Evolutionary conservation across 2,113 vertebrate genomes (phyloP), one percentile per base, ranked within the genome.

Genomic region (Rhinoderma darwinii): DNA sequence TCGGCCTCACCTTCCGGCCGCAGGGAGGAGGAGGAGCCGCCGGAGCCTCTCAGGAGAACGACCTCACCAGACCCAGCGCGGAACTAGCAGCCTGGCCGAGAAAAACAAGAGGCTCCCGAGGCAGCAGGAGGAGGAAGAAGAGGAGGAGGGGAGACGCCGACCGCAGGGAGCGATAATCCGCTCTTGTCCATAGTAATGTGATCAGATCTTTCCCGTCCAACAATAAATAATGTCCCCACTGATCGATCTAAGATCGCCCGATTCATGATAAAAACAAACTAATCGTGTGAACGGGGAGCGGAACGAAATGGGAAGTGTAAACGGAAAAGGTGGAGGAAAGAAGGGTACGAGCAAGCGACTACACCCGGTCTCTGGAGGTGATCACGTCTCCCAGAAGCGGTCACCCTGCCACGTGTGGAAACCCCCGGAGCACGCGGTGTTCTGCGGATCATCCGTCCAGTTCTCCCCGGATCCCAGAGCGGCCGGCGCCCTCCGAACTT

Each of bases 61-160:
- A 91, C 92, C 92, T 92, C 91, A 89, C 89, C 90, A 90, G 92
- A 88, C 88, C 89, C 89, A 88, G 83, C 81, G 83, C 84, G 86
- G 88, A 90, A 88, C 89, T 84, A 88, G 89, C 89, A 88, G 63
- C 82, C 83, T 86, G 30, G 18, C 63, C 77, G 76, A 50, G 84
- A 81, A 73, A 86, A 86, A 86, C 76, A 86, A 86, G 76, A 68
- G n/a, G 70, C 22, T 37, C 81, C 88, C 43, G 68, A 86, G 35
- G 84, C 76, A 81, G 88, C 66, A 70, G 66, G 32, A 37, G 66
- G 32, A 37, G 70, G 88, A n/a, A n/a, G n/a, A n/a, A n/a, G n/a
- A 88, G 86, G 79, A 74, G 86, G 84, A 50, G 83, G 59, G 22
- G n/a, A n/a, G n/a, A n/a, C n/a, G n/a, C n/a, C n/a, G n/a, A 80